Conservation (phyloP, 2,888 invertebrate species). For the Hyposoter dolosus region DNA sequence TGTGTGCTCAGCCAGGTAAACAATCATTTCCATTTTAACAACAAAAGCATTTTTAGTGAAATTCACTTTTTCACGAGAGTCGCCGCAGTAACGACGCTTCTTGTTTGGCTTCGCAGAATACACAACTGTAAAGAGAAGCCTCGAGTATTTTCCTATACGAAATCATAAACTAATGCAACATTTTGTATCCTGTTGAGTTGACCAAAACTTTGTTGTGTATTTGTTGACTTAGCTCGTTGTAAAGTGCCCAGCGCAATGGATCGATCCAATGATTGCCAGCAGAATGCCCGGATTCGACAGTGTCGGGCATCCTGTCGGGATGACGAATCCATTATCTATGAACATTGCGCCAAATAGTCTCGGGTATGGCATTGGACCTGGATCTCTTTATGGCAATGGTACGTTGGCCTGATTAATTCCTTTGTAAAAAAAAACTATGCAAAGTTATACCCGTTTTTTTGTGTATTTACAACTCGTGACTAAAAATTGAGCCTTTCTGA, state of each 20-base stretch:
- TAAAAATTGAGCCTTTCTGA: no score
- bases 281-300: neutral
- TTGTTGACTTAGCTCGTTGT: conserved; percentile 37
- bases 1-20: conserved; percentile 58
- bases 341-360: neutral
- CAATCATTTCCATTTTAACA: no score
- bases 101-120: neutral
- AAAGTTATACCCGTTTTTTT: neutral
- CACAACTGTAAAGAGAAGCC: neutral
- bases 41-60: neutral
- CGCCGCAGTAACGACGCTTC: neutral
- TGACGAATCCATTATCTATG: neutral
- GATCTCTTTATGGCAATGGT: conserved; percentile 1
- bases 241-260: conserved; percentile 44
- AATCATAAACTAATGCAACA: neutral
- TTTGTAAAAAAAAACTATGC: neutral
- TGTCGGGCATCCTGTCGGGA: neutral
- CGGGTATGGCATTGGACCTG: conserved; percentile 12
- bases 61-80: neutral
- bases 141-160: neutral
- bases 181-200: neutral
- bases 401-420: neutral
- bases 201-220: neutral
- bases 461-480: neutral
- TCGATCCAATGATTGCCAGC: neutral